Conservation (phyloP, 35 echinoderm and acorn worm genomes). For the Diadema setosum region DNA sequence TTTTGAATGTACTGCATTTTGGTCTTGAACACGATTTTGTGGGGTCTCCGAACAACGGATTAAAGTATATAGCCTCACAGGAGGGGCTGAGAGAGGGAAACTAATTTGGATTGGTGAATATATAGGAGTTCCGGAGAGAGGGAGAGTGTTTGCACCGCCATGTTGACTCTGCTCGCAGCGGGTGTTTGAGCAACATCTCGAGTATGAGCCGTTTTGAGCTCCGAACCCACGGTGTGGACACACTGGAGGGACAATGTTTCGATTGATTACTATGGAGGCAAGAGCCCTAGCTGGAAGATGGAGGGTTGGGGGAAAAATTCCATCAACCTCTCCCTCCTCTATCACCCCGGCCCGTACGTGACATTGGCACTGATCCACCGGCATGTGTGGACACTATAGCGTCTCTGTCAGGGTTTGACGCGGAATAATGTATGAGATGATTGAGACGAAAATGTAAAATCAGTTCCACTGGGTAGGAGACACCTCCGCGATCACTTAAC, state of each 20-base stretch:
- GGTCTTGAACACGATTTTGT: neutral
- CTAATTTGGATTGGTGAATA: neutral
- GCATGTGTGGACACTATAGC: neutral
- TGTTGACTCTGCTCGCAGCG: neutral
- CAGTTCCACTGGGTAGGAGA: too few species aligned
- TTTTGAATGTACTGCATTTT: neutral
- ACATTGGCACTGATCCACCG: neutral
- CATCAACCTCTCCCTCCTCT: neutral
- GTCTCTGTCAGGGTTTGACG: neutral
- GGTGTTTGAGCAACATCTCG: neutral
- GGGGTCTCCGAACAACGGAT: neutral
- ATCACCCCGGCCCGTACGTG: neutral
- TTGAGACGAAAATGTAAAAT: too few species aligned
- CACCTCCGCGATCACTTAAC: too few species aligned
- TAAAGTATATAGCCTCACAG: neutral
- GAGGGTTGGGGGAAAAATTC: too few species aligned
- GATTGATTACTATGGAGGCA: neutral
- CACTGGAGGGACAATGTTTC: neutral
- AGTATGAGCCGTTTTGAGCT: neutral
- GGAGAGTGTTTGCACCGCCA: neutral
- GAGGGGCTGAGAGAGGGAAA: neutral
- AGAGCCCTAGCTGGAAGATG: too few species aligned
- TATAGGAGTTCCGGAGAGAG: neutral
- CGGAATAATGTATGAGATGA: too few species aligned
- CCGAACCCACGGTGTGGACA: neutral